Evolutionary conservation across 35 echinoderm and acorn worm species (phyloP).

Genomic region (Antedon bifida): DNA sequence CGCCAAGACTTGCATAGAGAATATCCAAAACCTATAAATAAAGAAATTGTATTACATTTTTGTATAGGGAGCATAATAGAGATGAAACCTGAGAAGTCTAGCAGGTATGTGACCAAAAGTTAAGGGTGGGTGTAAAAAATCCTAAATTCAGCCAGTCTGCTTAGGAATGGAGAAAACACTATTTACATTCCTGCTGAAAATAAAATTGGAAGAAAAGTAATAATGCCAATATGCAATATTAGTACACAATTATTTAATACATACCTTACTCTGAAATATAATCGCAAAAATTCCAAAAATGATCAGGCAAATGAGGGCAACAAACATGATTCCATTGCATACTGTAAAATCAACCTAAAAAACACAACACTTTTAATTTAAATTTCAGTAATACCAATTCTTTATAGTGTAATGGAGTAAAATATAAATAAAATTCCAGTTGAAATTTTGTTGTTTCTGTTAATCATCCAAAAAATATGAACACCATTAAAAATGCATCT

Average conservation of each 20-base stretch:
- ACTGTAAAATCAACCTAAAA: constrained; percentile 86
- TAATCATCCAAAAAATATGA: too few relatives aligned
- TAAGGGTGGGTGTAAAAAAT: too few relatives aligned
- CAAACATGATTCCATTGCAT: constrained; percentile 43
- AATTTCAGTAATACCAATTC: not conserved
- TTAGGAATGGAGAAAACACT: not conserved
- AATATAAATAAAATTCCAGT: too few relatives aligned
- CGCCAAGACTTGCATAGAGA: constrained; percentile 47
- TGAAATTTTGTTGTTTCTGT: too few relatives aligned
- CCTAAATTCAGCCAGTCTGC: too few relatives aligned
- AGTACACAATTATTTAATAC: constrained; percentile 9
- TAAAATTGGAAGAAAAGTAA: not conserved
- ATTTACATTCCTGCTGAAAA: not conserved
- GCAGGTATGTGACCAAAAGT: too few relatives aligned
- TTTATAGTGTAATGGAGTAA: too few relatives aligned
- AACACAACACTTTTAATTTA: not conserved
- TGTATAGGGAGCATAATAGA: too few relatives aligned
- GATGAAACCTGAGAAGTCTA: too few relatives aligned
- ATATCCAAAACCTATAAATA: constrained; percentile 50
- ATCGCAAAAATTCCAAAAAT: constrained; percentile 70
- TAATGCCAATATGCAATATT: too few relatives aligned
- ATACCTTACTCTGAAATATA: constrained; percentile 58
- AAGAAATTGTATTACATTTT: not conserved
- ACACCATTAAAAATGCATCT: too few relatives aligned
- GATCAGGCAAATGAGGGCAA: constrained; percentile 18